Conservation (phyloP, 2,797 vertebrate genomes). For the Bufotes viridis region DNA sequence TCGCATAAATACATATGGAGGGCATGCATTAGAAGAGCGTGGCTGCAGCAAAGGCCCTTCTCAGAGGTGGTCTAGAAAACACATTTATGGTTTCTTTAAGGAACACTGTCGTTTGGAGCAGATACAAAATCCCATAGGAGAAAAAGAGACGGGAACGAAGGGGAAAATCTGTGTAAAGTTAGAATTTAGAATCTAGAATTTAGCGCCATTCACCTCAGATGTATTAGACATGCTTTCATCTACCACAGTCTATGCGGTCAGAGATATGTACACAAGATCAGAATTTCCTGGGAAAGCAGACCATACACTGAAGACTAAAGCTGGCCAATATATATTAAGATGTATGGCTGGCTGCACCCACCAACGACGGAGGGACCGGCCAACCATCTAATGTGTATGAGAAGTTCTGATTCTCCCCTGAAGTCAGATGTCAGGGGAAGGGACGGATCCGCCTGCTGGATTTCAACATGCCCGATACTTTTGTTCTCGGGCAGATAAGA, state of each 20-base stretch:
- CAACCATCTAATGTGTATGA: too few relatives aligned
- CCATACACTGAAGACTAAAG: not conserved
- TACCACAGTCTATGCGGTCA: not conserved
- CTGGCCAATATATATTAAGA: too few relatives aligned
- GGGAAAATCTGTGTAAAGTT: not conserved
- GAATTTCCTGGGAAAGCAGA: not conserved
- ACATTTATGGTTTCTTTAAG: conserved; percentile 47
- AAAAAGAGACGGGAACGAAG: not conserved
- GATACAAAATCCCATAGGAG: not conserved
- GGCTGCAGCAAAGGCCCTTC: not conserved
- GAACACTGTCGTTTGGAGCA: not conserved
- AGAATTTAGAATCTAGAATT: not conserved
- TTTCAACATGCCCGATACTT: too few relatives aligned
- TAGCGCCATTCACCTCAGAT: not conserved
- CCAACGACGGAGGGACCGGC: too few relatives aligned
- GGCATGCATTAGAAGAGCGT: conserved; percentile 72
- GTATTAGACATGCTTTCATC: not conserved
- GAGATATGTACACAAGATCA: not conserved
- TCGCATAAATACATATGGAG: conserved; percentile 75
- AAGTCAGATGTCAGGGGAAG: too few relatives aligned
- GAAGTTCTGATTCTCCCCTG: too few relatives aligned
- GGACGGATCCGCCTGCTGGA: too few relatives aligned
- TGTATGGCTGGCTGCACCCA: too few relatives aligned
- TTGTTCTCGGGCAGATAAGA: too few relatives aligned
- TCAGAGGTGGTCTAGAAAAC: not conserved